Evolutionary conservation across 2,888 invertebrate species (phyloP).

Genomic region (Tipula unca): DNA sequence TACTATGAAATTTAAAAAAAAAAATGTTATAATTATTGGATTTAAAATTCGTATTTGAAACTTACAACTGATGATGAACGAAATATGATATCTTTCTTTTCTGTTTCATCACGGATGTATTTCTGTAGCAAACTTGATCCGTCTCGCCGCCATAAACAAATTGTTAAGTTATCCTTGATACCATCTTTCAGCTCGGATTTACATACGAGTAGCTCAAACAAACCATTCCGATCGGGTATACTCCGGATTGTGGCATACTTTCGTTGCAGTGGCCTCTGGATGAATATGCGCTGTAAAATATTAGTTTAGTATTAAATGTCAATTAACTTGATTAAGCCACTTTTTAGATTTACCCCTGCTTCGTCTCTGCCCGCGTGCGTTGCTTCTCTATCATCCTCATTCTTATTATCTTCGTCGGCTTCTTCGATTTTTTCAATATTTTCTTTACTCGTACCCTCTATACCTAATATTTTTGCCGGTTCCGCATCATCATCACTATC

Average conservation of each 20-base stretch:
- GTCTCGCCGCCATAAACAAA: conserved; percentile 41
- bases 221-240: conserved; percentile 27
- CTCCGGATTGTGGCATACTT: conserved; percentile 22
- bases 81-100: conserved; percentile 36
- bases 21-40: conserved; percentile 9
- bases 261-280: not conserved
- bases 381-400: conserved; percentile 19
- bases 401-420: conserved; percentile 27
- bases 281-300: not conserved
- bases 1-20: conserved; percentile 35
- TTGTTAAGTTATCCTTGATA: conserved; percentile 34
- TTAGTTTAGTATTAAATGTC: not conserved
- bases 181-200: conserved; percentile 36
- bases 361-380: conserved; percentile 21
- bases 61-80: conserved; percentile 42
- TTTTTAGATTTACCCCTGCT: not conserved
- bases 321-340: not conserved
- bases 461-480: not conserved
- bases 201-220: conserved; percentile 27
- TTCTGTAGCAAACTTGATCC: conserved; percentile 39
- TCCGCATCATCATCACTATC: conserved; percentile 21
- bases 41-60: too few species aligned
- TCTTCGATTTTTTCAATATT: conserved; percentile 25
- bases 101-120: conserved; percentile 33
- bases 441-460: conserved; percentile 26